Base-by-base conservation (phyloP, 2,888 invertebrate species). In the Tuberolachnus salignus region DNA sequence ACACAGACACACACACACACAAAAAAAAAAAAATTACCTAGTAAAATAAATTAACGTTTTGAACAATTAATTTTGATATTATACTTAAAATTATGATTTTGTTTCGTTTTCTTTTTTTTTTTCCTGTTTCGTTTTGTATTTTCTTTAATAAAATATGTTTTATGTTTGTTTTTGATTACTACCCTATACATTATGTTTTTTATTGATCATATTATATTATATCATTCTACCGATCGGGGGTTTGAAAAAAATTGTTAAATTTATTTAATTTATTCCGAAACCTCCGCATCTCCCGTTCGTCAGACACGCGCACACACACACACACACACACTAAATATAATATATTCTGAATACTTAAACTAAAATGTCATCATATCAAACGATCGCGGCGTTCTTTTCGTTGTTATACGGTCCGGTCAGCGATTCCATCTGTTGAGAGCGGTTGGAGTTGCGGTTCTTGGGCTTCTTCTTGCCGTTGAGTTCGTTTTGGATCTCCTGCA, bases 401-500 rank as follows among this genome's bases (percentile, higher is more conserved):
- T 61, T 42, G 34, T 67, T 42, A 34, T 67, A 51, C 13, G 64
- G 64, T 4, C 67, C 59, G 21, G 78, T 78, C 49, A 78, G n/a
- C n/a, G 78, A 49, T n/a, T 78, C 78, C 78, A 78, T 78, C 34
- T 63, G 72, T 46, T 81, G 66, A 13, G 72, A 44, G 64, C 71
- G 61, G 72, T 81, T 34, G 59, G 73, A 42, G 72, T 78, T 80
- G 72, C 80, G 80, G 42, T 71, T 72, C 57, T 72, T 81, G 19
- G 61, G 46, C 26, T 75, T 81, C 34, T 63, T 75, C n/a, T 61
- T 66, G 8, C 82, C 82, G 61, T 59, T 82, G 34, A 82, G 73
- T 49, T 82, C 82, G 80, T 81, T 80, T 34, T 82, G 82, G 34
- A 82, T 82, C 49, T 82, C 80, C 46, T 80, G 80, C 57, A 82